phyloP scores from a whole-genome alignment of 2,888 invertebrate genomes.

The Apoda limacodes region DNA sequence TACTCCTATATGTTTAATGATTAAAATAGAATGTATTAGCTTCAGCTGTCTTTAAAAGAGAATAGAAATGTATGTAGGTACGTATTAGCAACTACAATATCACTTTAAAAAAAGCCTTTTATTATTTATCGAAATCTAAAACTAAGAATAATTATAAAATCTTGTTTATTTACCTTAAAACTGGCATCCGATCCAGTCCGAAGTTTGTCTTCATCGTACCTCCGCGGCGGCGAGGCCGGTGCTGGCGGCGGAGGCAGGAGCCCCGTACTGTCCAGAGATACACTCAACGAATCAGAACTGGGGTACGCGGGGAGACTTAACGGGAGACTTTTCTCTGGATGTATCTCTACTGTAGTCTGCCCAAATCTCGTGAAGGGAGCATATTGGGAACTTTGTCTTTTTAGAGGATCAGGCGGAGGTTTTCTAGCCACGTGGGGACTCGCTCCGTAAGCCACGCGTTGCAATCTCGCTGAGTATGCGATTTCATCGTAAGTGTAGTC shows the following conservation, averaged over 20 bases:
- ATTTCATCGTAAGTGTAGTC: conserved; percentile 63
- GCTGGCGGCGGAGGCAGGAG: conserved; percentile 75
- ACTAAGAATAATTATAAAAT: too few relatives aligned
- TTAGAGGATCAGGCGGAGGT: conserved; percentile 84
- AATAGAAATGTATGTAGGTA: too few relatives aligned
- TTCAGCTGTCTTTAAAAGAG: too few relatives aligned
- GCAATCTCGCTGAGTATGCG: conserved; percentile 56
- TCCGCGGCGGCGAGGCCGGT: conserved; percentile 72
- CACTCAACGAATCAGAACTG: conserved; percentile 73
- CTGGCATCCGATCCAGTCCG: conserved; percentile 85
- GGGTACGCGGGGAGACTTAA: conserved; percentile 74
- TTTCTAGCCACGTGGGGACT: conserved; percentile 83
- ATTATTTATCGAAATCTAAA: too few relatives aligned
- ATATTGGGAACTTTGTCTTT: conserved; percentile 74
- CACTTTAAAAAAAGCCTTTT: too few relatives aligned
- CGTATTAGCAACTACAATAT: too few relatives aligned
- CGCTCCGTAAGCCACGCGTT: conserved; percentile 70
- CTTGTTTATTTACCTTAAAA: conserved; percentile 77
- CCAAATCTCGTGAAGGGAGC: conserved; percentile 61
- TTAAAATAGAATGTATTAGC: too few relatives aligned
- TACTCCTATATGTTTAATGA: too few relatives aligned
- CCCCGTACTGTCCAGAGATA: conserved; percentile 73
- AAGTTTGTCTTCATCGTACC: conserved; percentile 54
- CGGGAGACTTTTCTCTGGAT: conserved; percentile 68
- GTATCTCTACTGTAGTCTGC: conserved; percentile 73